Base-by-base conservation (phyloP, 1,140 invertebrate species). In the Listronotus bonariensis region DNA sequence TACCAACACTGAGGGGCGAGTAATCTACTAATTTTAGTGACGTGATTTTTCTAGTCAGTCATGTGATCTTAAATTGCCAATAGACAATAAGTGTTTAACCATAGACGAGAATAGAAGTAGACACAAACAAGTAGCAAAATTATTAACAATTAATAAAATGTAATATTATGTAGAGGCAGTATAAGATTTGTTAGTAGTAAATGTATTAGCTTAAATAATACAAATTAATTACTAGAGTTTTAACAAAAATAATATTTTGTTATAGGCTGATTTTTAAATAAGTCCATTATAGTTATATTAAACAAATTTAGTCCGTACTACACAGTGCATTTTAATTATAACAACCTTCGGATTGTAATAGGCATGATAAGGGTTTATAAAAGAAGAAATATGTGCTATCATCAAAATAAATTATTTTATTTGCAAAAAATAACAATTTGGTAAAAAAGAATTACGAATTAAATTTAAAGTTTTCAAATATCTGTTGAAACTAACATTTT, bases 1-100 rank as follows among this genome's bases (percentile, higher is more conserved):
- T 68, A 64, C 42, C 74, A 67, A 71, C 74, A 72, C 56, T 73
- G 65, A 74, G 69, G 74, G 75, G 75, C 74, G 75, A 77, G 75
- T 77, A 76, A 76, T 67, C 67, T 68, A 69, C 68, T 74, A 72
- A 71, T 74, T 69, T 65, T 73, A 71, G 66, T 68, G 62, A 65
- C 68, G 68, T 71, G 66, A 66, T 61, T 65, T 49, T 31, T 34
- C 15, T 74, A 74, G 72, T 32, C 46, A 76, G 75, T 76, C 71
- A 75, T 75, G 72, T 76, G 74, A 72, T 48, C 36, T 65, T 43
- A 72, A 66, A 49, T 57, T 56, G 31, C 41, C 38, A 45, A 63
- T 63, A 61, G 60, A 69, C 69, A 69, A 62, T 71, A 57, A 63
- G 61, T 75, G 72, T 76, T 75, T 74, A 74, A 73, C 70, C 51